Conservation (phyloP, 2,797 vertebrate genomes). For the Vespertilio murinus region DNA sequence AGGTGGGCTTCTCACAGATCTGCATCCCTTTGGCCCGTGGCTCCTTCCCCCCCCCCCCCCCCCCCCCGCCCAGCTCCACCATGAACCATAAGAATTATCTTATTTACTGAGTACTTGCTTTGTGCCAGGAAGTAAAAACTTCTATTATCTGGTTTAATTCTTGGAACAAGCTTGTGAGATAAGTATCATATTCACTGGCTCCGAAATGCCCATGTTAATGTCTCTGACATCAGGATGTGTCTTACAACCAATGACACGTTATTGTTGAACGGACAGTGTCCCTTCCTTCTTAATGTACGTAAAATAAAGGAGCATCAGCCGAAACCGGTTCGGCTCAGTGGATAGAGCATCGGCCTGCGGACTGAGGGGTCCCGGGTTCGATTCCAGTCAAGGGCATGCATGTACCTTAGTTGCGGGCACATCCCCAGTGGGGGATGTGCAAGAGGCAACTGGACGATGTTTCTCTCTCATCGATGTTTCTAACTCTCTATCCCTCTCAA, state of each 20-base stretch:
- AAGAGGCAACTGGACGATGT: no score
- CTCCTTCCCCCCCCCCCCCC: neutral
- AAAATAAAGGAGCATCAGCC: neutral
- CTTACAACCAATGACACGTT: neutral
- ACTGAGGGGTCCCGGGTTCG: no score
- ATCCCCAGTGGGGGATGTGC: no score
- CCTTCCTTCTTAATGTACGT: neutral
- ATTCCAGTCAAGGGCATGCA: no score
- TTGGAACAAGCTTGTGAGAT: conserved; percentile 39
- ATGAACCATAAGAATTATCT: neutral
- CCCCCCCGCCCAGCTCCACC: neutral
- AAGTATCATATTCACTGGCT: neutral
- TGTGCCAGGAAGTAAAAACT: conserved; percentile 37
- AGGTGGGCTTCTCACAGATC: neutral
- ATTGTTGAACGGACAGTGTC: neutral
- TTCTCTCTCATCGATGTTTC: no score
- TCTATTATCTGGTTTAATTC: conserved; percentile 32
- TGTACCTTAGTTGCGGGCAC: no score
- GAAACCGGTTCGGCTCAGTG: no score
- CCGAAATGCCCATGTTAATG: neutral
- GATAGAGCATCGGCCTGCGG: no score
- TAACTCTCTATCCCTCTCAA: no score
- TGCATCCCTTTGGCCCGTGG: neutral
- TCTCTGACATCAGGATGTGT: conserved; percentile 17
- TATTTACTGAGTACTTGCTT: conserved; percentile 10